Conservation (phyloP, 2,113 vertebrate species). For the Steatornis caripensis region DNA sequence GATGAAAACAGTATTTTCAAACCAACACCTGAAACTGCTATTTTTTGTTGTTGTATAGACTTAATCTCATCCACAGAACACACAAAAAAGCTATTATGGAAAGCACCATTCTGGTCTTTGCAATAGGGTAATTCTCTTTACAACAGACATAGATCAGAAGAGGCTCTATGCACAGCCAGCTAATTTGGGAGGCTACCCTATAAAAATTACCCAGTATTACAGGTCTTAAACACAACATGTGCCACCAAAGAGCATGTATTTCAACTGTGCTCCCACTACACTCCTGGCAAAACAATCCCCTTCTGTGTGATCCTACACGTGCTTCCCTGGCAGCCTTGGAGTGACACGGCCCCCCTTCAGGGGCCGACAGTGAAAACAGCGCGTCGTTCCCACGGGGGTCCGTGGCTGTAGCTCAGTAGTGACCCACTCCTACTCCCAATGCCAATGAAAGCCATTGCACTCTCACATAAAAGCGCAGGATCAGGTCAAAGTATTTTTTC, state of each 20-base stretch:
- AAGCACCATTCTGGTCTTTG: neutral
- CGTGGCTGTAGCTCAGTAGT: neutral
- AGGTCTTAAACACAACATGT: neutral
- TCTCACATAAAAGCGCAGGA: neutral
- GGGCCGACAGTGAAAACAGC: accelerated
- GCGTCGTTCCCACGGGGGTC: accelerated
- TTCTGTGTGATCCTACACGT: neutral
- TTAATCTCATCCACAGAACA: neutral
- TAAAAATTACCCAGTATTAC: neutral
- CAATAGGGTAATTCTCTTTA: neutral
- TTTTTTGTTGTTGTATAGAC: neutral
- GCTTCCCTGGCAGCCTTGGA: neutral
- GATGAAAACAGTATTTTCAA: neutral
- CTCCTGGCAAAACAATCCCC: neutral
- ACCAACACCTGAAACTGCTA: neutral
- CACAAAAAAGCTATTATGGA: neutral
- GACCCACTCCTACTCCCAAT: neutral
- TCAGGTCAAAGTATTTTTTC: neutral
- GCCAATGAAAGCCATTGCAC: neutral
- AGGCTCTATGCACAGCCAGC: neutral
- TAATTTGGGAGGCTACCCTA: neutral
- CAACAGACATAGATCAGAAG: neutral
- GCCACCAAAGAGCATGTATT: neutral
- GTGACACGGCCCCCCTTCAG: neutral
- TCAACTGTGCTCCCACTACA: neutral